These are phyloP conservation scores for Lissocephala sabroskyi DNA, from an alignment of 2,888 invertebrate species.

Conservation along the genomic window DNA sequence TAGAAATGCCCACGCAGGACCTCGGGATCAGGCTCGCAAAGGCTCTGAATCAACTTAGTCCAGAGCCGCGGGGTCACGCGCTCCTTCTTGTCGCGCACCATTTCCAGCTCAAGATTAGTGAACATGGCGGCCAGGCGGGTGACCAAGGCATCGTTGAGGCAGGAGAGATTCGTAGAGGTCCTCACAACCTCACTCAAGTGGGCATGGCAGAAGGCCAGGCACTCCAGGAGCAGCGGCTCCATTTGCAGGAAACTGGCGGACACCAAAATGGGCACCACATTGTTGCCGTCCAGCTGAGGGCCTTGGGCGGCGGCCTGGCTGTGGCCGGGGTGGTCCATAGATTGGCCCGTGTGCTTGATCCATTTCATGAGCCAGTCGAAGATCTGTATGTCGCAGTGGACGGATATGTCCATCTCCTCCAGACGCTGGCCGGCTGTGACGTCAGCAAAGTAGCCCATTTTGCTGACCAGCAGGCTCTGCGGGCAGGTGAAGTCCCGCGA, in stretches of 20 bases:
- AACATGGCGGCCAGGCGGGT: conserved; percentile 88
- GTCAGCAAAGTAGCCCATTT: conserved; percentile 97
- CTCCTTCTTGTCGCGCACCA: conserved; percentile 88
- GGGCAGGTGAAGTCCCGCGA: conserved; percentile 93
- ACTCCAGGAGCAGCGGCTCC: conserved; percentile 90
- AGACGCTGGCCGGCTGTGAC: conserved; percentile 86
- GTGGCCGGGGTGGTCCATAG: conserved; percentile 37
- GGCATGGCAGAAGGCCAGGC: conserved; percentile 87
- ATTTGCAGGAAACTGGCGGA: conserved; percentile 95
- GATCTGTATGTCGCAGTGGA: conserved; percentile 95
- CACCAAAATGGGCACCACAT: conserved; percentile 93
- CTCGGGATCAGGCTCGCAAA: conserved; percentile 84
- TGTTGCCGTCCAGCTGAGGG: conserved; percentile 83
- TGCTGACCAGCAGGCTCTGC: conserved; percentile 86
- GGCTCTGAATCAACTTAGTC: conserved; percentile 85
- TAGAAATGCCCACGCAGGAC: conserved; percentile 86
- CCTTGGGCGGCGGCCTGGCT: conserved; percentile 38
- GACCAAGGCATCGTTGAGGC: conserved; percentile 85
- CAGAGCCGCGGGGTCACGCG: conserved; percentile 89
- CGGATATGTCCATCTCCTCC: conserved; percentile 96
- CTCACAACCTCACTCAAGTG: conserved; percentile 91
- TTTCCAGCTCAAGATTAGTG: conserved; percentile 89
- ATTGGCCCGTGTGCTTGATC: conserved; percentile 83
- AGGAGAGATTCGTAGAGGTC: conserved; percentile 88
- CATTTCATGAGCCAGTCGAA: conserved; percentile 98